phyloP scores from a whole-genome alignment of 2,888 invertebrate genomes.

The Eupithecia inturbata region DNA sequence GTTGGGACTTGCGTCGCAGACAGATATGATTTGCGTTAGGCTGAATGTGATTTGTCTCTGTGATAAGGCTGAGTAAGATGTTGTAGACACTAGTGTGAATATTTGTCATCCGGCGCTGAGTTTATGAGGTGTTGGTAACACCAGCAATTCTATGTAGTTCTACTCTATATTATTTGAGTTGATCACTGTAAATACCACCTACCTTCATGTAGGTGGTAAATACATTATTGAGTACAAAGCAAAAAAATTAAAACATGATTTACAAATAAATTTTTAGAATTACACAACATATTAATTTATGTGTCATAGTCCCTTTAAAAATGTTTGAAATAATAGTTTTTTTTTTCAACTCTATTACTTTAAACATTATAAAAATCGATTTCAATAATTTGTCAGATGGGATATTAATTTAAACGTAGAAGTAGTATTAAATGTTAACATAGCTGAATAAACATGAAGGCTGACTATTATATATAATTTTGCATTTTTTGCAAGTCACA shows the following conservation, averaged over 20 bases:
- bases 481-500: neutral
- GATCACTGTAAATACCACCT: conserved; percentile 43
- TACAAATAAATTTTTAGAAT: no score
- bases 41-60: conserved; percentile 52
- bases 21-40: conserved; percentile 62
- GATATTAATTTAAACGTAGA: no score
- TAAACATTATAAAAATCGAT: no score
- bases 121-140: conserved; percentile 20
- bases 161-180: neutral
- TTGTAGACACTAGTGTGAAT: conserved; percentile 27
- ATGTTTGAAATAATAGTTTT: no score
- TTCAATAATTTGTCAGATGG: no score
- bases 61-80: conserved; percentile 47
- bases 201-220: no score
- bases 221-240: no score
- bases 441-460: neutral
- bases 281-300: no score
- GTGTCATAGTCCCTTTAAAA: no score
- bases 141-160: neutral
- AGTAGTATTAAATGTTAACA: neutral
- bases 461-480: neutral
- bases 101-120: conserved; percentile 22
- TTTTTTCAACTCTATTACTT: no score
- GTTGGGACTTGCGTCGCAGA: conserved; percentile 51
- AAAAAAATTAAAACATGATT: no score